Conservation (phyloP, 2,113 vertebrate genomes). For the Podarcis cretensis region DNA sequence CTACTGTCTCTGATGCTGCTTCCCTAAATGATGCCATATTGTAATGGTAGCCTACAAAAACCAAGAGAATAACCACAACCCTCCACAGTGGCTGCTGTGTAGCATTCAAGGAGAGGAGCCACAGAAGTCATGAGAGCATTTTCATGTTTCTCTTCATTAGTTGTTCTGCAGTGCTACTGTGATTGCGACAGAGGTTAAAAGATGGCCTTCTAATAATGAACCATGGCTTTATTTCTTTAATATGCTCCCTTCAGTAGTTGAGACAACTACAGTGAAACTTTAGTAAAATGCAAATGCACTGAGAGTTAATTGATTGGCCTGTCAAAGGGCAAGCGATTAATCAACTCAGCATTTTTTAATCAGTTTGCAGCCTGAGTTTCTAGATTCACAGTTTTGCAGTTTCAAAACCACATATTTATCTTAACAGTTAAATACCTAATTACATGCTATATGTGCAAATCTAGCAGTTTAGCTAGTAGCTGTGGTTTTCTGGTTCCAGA, state of each 20-base stretch:
- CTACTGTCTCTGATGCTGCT: too few species aligned
- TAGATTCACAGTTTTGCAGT: not conserved
- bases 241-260: not conserved
- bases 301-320: not conserved
- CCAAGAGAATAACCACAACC: too few species aligned
- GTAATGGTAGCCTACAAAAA: too few species aligned
- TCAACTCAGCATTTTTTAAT: not conserved
- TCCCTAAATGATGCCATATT: too few species aligned
- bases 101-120: too few species aligned
- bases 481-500: slow-evolving; percentile 42
- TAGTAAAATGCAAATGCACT: not conserved
- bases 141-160: too few species aligned
- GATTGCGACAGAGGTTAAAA: too few species aligned
- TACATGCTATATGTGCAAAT: slow-evolving; percentile 25
- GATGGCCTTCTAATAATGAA: not conserved
- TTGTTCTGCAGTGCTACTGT: too few species aligned
- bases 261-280: not conserved
- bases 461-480: slow-evolving; percentile 19
- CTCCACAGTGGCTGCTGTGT: too few species aligned
- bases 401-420: not conserved
- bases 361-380: not conserved
- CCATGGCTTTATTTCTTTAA: not conserved
- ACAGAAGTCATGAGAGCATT: too few species aligned
- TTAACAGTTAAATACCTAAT: slow-evolving; percentile 25
- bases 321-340: not conserved